Evolutionary conservation across 2,797 vertebrate genomes (phyloP).

Genomic region (Dipus sagitta): DNA sequence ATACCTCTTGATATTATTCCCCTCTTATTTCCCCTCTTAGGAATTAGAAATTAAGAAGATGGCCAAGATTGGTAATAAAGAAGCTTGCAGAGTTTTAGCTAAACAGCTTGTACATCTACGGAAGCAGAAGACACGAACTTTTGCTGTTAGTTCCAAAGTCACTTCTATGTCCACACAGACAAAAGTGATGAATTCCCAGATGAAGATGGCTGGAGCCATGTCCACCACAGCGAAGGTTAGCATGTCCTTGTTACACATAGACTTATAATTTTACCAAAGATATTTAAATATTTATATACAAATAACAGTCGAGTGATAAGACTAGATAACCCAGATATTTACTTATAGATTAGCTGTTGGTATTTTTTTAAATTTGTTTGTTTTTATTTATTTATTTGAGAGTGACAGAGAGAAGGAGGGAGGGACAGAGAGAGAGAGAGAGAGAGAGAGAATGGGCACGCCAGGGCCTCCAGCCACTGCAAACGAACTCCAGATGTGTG

Average conservation of each 20-base stretch:
- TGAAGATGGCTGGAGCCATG: conserved; percentile 99
- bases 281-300: neutral
- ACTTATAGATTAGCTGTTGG: conserved; percentile 4
- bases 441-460: no score
- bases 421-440: no score
- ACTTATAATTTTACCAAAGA: neutral
- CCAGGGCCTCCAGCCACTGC: no score
- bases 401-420: no score
- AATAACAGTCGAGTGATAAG: neutral
- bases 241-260: neutral
- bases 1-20: neutral
- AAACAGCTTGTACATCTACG: conserved; percentile 97
- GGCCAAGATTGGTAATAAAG: conserved; percentile 97
- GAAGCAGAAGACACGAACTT: conserved; percentile 97
- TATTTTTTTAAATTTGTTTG: no score
- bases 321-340: neutral
- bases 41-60: conserved; percentile 99
- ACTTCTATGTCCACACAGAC: conserved; percentile 98
- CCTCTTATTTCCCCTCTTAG: conserved; percentile 84
- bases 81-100: conserved; percentile 97
- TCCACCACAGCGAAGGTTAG: conserved; percentile 96
- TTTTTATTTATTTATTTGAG: no score
- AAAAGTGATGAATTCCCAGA: conserved; percentile 99
- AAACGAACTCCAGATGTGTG: no score
- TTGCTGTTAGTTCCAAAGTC: conserved; percentile 98